A percentile compares a stretch with the other conserved stretches of the same genome.
Conservation (phyloP, 2,888 invertebrate species). For the Lasioglossum vierecki region DNA sequence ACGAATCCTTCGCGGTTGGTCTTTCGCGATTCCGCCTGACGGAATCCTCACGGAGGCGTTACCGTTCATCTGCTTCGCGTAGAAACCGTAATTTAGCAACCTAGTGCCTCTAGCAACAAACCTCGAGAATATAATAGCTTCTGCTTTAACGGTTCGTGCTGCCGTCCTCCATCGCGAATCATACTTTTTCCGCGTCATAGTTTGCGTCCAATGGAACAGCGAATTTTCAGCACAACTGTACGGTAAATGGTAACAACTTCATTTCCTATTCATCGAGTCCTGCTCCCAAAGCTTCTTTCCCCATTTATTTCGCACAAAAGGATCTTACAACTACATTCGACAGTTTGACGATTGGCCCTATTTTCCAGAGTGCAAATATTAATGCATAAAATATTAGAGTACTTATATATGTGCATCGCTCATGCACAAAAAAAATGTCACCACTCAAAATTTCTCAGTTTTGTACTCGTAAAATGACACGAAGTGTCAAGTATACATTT, state of each 20-base stretch:
- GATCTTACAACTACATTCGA: background rate
- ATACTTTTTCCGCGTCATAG: constrained; percentile 19
- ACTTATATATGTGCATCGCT: no score
- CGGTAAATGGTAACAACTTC: constrained; percentile 8
- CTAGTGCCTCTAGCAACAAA: constrained; percentile 11
- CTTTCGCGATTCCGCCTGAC: constrained; percentile 38
- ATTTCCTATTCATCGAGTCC: background rate
- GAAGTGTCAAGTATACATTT: no score
- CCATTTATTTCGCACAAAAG: background rate
- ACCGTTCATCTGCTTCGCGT: constrained; percentile 63
- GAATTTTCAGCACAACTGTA: constrained; percentile 26
- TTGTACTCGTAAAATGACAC: no score
- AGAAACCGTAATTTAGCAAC: constrained; percentile 56
- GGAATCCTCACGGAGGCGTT: constrained; percentile 57
- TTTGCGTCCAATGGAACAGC: constrained; percentile 8
- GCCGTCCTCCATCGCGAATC: constrained; percentile 34
- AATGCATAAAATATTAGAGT: background rate
- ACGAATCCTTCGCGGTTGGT: constrained; percentile 13
- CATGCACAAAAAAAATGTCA: no score
- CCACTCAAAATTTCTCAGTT: no score
- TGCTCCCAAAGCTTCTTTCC: background rate
- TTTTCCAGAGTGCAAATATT: background rate
- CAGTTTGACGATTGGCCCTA: background rate
- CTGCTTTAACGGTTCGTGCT: constrained; percentile 49
- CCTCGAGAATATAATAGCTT: constrained; percentile 36